These are phyloP conservation scores for Spheniscus mendiculus DNA, from an alignment of 2,113 vertebrate genomes.

Conservation along the genomic window DNA sequence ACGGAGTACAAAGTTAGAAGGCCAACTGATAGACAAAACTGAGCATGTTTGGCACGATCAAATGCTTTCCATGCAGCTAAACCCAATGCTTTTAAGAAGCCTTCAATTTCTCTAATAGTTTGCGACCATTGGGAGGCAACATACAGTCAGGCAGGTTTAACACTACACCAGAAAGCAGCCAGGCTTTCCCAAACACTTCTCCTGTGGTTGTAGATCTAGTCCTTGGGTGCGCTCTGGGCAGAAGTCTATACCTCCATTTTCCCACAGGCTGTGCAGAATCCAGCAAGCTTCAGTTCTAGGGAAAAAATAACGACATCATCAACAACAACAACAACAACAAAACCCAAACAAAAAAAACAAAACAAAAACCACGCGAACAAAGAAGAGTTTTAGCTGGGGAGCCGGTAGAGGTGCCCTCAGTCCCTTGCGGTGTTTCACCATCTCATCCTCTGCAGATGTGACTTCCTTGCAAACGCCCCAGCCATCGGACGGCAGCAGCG, in stretches of 20 bases:
- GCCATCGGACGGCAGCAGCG: neutral
- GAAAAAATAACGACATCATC: neutral
- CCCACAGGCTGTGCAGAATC: neutral
- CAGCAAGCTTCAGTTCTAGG: neutral
- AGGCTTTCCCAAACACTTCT: neutral
- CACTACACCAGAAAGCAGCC: rapidly evolving
- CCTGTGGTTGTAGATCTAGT: neutral
- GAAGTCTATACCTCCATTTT: neutral
- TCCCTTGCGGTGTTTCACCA: neutral
- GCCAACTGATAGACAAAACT: neutral
- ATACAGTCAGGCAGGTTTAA: no score
- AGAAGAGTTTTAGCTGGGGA: no score
- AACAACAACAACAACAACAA: neutral
- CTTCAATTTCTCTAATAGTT: neutral
- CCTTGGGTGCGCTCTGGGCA: neutral
- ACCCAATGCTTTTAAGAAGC: rapidly evolving
- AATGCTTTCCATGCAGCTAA: rapidly evolving
- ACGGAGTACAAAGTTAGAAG: neutral
- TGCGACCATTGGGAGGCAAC: neutral
- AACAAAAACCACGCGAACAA: neutral
- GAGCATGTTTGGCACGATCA: neutral
- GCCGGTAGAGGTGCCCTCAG: neutral
- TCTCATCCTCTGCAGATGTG: rapidly evolving
- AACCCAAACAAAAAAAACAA: no score
- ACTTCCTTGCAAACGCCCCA: rapidly evolving